Evolutionary conservation across 2,888 invertebrate genomes (phyloP).

Genomic region (Drosophila macrospina): DNA sequence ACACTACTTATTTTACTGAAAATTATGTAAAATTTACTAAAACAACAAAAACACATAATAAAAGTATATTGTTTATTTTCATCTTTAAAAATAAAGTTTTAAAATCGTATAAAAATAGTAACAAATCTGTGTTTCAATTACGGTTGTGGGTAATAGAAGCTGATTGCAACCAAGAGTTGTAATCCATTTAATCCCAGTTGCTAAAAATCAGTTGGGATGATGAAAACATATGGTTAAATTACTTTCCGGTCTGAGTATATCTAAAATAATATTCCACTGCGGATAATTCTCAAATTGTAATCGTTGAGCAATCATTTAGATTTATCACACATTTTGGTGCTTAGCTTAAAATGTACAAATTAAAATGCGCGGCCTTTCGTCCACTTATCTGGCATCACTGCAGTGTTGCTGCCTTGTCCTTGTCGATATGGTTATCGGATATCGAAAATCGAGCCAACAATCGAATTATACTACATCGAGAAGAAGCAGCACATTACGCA

Average conservation of each 20-base stretch:
- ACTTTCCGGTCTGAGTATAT: too few species aligned
- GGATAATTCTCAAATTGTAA: too few species aligned
- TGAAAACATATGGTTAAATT: too few species aligned
- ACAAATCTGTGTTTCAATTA: slow-evolving; percentile 44
- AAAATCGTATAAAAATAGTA: slow-evolving; percentile 86
- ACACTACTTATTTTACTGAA: slow-evolving; percentile 76
- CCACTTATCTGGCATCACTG: slow-evolving; percentile 8
- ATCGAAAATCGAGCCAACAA: neutral
- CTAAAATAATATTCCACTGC: too few species aligned
- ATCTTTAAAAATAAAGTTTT: slow-evolving; percentile 86
- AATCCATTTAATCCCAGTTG: too few species aligned
- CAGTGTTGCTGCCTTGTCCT: neutral
- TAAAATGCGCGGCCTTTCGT: too few species aligned
- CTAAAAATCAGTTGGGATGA: too few species aligned
- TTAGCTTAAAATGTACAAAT: too few species aligned
- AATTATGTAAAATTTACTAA: slow-evolving; percentile 80
- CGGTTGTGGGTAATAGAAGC: neutral
- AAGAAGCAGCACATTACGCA: slow-evolving; percentile 66
- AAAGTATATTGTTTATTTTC: slow-evolving; percentile 86
- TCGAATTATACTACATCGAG: neutral
- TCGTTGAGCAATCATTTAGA: too few species aligned
- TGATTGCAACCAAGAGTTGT: too few species aligned
- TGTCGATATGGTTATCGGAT: neutral
- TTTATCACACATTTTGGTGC: too few species aligned
- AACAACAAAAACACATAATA: slow-evolving; percentile 71